Evolutionary conservation across 1,140 invertebrate genomes (phyloP).

Genomic region (Oscheius sp.): DNA sequence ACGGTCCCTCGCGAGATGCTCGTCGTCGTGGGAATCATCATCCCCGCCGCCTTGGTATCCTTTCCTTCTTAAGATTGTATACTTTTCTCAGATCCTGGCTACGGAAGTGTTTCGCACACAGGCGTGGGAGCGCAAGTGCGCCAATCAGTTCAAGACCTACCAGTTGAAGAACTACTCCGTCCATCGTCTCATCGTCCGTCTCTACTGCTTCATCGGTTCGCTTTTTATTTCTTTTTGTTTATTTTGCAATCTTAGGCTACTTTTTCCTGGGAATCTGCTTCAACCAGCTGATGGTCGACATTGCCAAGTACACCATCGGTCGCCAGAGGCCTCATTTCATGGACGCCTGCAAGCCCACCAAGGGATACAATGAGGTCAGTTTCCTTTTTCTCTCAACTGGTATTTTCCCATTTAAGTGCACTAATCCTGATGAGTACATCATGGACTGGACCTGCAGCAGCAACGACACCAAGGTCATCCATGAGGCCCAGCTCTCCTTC

Average conservation of each 20-base stretch:
- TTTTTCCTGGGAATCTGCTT: constrained; percentile 60
- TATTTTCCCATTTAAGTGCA: constrained; percentile 11
- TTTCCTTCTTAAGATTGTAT: constrained; percentile 24
- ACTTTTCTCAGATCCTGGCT: constrained; percentile 47
- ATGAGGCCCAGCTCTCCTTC: constrained; percentile 56
- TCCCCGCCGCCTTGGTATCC: constrained; percentile 48
- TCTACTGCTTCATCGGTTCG: constrained; percentile 57
- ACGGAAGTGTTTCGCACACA: constrained; percentile 55
- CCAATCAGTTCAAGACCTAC: constrained; percentile 52
- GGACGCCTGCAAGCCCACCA: constrained; percentile 66
- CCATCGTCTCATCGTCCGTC: constrained; percentile 54
- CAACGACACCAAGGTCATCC: constrained; percentile 48
- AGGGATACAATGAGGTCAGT: constrained; percentile 31
- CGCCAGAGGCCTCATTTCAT: constrained; percentile 87
- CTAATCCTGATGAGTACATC: constrained; percentile 59
- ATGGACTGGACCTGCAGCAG: constrained; percentile 62
- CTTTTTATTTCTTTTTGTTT: constrained; percentile 2
- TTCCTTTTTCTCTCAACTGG: neutral
- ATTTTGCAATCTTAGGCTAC: constrained; percentile 46
- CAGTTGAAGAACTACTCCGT: constrained; percentile 42
- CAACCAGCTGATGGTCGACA: constrained; percentile 62
- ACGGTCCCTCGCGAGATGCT: constrained; percentile 77
- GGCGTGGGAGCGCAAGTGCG: constrained; percentile 50
- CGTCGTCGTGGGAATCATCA: constrained; percentile 55
- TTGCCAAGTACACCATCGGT: constrained; percentile 86